These are phyloP conservation scores for Meiosimyza platycephala DNA, from an alignment of 2,888 invertebrate species.

Conservation along the genomic window DNA sequence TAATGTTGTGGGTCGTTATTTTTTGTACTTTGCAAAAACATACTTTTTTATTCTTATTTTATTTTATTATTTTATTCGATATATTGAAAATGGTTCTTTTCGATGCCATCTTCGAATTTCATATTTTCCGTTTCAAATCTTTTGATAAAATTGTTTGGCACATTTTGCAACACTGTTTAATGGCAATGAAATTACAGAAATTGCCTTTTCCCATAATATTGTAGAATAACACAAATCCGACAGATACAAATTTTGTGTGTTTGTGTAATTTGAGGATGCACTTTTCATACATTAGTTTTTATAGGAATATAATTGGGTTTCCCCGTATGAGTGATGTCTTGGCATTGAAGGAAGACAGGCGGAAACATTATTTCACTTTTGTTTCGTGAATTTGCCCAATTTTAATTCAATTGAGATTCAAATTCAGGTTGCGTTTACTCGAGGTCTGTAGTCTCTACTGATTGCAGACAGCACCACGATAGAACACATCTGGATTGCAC, in stretches of 20 bases:
- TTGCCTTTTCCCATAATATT: constrained; percentile 21
- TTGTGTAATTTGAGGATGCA: constrained; percentile 63
- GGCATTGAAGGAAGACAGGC: constrained; percentile 53
- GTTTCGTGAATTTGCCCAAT: constrained; percentile 47
- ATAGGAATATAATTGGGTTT: constrained; percentile 65
- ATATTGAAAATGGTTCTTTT: too few species aligned
- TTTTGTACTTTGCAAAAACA: too few species aligned
- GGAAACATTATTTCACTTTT: constrained; percentile 48
- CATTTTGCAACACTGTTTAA: constrained; percentile 19
- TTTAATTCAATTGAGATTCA: constrained; percentile 61
- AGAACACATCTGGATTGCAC: background rate
- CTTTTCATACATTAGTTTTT: constrained; percentile 54
- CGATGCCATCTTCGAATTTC: too few species aligned
- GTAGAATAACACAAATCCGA: constrained; percentile 54
- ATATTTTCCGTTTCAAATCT: too few species aligned
- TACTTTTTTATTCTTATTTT: too few species aligned
- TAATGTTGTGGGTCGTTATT: background rate
- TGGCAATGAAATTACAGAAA: background rate
- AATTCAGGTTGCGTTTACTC: constrained; percentile 46
- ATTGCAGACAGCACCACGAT: constrained; percentile 13
- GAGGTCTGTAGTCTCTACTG: background rate
- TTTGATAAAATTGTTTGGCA: too few species aligned
- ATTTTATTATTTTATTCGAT: too few species aligned
- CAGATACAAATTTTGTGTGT: constrained; percentile 43
- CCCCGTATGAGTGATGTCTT: constrained; percentile 28